Conservation (phyloP, 2,113 vertebrate species). For the Pterocles gutturalis region DNA sequence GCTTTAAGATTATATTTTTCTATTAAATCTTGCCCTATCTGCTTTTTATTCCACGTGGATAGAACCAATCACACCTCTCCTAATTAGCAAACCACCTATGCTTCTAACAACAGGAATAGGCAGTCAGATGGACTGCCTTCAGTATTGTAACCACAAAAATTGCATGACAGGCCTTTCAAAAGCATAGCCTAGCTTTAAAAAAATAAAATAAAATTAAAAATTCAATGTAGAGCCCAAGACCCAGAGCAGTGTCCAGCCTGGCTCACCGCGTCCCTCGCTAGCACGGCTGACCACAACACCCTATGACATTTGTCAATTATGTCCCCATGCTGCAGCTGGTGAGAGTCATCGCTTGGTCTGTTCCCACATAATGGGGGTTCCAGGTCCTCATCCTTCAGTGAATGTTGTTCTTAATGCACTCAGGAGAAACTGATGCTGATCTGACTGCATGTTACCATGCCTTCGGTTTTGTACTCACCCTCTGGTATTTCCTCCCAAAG, state of each 20-base stretch:
- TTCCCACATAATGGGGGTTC: background rate
- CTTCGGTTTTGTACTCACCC: background rate
- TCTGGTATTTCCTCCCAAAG: rapidly evolving
- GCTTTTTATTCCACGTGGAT: background rate
- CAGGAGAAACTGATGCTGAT: no score
- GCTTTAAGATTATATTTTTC: background rate
- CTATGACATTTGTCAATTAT: rapidly evolving
- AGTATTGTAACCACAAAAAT: background rate
- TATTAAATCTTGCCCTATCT: background rate
- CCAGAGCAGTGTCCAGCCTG: background rate
- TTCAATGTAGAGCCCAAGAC: rapidly evolving
- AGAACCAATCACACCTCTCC: background rate
- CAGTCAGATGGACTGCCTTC: background rate
- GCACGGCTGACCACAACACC: rapidly evolving
- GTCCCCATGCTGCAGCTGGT: rapidly evolving
- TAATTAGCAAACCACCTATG: background rate
- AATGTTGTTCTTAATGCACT: background rate
- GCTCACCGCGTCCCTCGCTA: rapidly evolving
- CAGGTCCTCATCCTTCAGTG: background rate
- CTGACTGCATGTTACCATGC: background rate
- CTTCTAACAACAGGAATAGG: background rate
- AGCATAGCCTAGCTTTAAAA: background rate
- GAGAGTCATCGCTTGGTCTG: rapidly evolving
- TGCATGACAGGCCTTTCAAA: background rate
- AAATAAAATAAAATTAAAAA: background rate